These are phyloP conservation scores for Pherbina coryleti DNA, from an alignment of 2,888 invertebrate species.

Conservation along the genomic window DNA sequence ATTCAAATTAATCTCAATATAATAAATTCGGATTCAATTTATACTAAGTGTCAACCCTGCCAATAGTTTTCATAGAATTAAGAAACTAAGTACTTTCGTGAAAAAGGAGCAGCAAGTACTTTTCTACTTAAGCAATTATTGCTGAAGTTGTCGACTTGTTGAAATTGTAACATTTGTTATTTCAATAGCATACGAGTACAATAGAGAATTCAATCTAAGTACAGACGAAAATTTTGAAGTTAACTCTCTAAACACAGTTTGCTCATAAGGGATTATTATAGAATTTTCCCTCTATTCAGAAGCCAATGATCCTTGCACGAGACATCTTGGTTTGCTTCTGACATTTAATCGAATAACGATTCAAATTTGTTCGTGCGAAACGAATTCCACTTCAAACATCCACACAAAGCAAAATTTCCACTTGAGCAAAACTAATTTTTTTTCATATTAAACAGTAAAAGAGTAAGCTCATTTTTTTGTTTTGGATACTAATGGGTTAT, in stretches of 20 bases:
- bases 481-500: background rate
- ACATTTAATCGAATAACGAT: conserved; percentile 67
- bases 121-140: background rate
- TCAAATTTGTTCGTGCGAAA: conserved; percentile 56
- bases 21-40: conserved; percentile 3
- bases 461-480: too few relatives aligned
- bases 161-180: conserved; percentile 61
- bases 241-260: background rate
- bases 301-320: conserved; percentile 47
- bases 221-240: background rate
- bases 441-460: background rate
- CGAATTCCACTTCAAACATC: conserved; percentile 53
- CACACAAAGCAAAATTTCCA: conserved; percentile 45
- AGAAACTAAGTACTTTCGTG: conserved; percentile 3
- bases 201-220: background rate
- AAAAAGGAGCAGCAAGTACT: background rate
- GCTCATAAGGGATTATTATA: conserved; percentile 24
- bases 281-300: conserved; percentile 47
- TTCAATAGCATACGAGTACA: conserved; percentile 25
- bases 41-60: background rate
- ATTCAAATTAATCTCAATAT: conserved; percentile 12
- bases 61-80: background rate
- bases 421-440: conserved; percentile 15
- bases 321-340: conserved; percentile 57
- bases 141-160: background rate